Evolutionary conservation across 2,113 vertebrate species (phyloP), one percentile per base, ranked within the genome.

Genomic region (Pandion haliaetus): DNA sequence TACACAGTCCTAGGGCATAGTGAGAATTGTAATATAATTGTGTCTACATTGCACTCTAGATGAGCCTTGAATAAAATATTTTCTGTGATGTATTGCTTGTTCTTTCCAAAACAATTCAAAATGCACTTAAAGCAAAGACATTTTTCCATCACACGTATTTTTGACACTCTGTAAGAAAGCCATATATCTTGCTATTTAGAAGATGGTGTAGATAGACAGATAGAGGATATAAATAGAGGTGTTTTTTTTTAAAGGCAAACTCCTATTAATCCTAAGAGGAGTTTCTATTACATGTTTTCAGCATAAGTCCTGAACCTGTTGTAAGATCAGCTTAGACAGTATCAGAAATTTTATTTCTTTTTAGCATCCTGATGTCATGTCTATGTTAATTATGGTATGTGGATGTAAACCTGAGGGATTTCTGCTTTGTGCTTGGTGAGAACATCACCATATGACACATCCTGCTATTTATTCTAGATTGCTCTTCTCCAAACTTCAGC

Each of bases 1-100:
- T 29, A 54, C 17, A 11, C 0, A 1, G 23, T 52, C 9, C 23
- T 10, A 67, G 8, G 4, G 4, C 6, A 42, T 16, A 59, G 4
- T 71, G 34, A 70, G 15, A 86, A 70, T 45, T 67, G 5, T 17
- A 71, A 67, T 44, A 28, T 14, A 55, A 40, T 49, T 72, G 14
- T n/a, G 12, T 67, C 63, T 55, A 38, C 5, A 23, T 36, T 82
- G 12, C 19, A 81, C 36, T 71, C 12, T 67, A 3, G 28, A 44
- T 55, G 28, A 81, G 9, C 14, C 84, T 79, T 67, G 7, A 85
- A 76, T 63, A 83, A 80, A 92, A 36, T 73, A 80, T 63, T 77
- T 61, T 45, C 15, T 62, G 9, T 36, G 16, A 36, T 40, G 5
- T 23, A 44, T 57, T 91, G 12, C 26, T 90, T 90, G 2, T 9